Base-by-base conservation (phyloP, 1,140 invertebrate genomes). In the Augochlora pura region DNA sequence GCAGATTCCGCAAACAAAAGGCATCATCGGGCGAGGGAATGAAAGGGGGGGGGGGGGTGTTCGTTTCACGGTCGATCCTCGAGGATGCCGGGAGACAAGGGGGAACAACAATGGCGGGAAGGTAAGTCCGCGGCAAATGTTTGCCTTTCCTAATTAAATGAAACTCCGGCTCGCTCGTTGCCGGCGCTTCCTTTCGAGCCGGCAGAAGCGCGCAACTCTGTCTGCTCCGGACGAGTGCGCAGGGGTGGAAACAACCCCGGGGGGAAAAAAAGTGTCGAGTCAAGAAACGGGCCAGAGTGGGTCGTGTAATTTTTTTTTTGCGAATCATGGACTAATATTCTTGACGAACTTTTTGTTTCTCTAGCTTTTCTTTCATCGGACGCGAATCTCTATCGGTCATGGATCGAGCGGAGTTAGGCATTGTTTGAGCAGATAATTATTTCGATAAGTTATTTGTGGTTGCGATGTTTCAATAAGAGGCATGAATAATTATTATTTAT, bases 81-180 rank as follows among this genome's bases (percentile, higher is more conserved):
- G 60, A 70, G 70, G 39, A 62, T 80, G 77, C 78, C 18, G 23
- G 21, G 42, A 39, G 77, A 72, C 3, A 21, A 27, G 62, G 57
- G 60, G 46, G 70, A 62, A 70, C 84, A 84, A 85, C 70, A 77
- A 71, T 70, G 63, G 54, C 77, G 59, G 57, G 32, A 67, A 65
- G 46, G 27, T 76, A 71, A 83, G 70, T 54, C 25, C 42, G 72
- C 4, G 68, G 25, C 42, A 60, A 84, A 85, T 77, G 42, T 85
- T 85, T 85, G 52, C 32, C 62, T 70, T 80, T 64, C 3, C 73
- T 81, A 84, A 85, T 85, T 80, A 85, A 81, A 85, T 81, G 70
- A 85, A 76, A 59, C 57, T 39, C 38, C 46, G 12, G 27, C 27
- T 25, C 8, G n/a, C 64, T 79, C 23, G n/a, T 68, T 73, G 38